A percentile compares a stretch with the other conserved stretches of the same genome.
Evolutionary conservation across 1,140 invertebrate species (phyloP).

Genomic region (Drosophila littoralis): DNA sequence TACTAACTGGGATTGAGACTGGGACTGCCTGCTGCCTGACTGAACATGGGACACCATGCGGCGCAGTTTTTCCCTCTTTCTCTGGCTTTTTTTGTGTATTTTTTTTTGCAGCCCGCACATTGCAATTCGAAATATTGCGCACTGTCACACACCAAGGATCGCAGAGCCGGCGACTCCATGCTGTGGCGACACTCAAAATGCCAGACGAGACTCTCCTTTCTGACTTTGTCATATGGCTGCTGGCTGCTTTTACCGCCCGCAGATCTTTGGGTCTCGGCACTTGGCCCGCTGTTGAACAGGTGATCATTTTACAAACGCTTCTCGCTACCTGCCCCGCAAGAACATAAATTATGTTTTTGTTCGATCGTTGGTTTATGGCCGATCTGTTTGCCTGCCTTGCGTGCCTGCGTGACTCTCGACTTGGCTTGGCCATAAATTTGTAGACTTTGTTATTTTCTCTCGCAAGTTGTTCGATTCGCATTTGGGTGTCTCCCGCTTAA

Average conservation of each 20-base stretch:
- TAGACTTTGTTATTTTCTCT: constrained; percentile 39
- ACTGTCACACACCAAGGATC: constrained; percentile 64
- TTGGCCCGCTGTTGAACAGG: constrained; percentile 53
- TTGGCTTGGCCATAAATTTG: constrained; percentile 62
- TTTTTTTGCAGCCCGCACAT: constrained; percentile 63
- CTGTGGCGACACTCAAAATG: constrained; percentile 75
- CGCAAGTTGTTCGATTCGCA: constrained; percentile 33
- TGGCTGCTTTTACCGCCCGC: constrained; percentile 37
- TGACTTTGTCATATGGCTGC: constrained; percentile 48
- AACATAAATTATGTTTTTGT: constrained; percentile 80
- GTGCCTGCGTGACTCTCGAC: constrained; percentile 12
- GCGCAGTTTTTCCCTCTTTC: constrained; percentile 36
- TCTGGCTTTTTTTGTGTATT: constrained; percentile 28
- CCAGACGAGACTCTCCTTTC: constrained; percentile 40
- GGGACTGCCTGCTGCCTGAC: constrained; percentile 37
- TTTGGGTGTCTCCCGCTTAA: constrained; percentile 66
- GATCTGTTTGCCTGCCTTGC: constrained; percentile 19
- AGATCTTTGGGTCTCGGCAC: constrained; percentile 3
- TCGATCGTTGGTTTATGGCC: constrained; percentile 46
- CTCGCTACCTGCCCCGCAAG: constrained; percentile 66
- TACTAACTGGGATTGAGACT: background rate
- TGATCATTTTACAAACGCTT: constrained; percentile 75
- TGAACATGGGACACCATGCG: constrained; percentile 65
- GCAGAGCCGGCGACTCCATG: constrained; percentile 46
- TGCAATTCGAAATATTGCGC: constrained; percentile 78